A percentile compares a stretch with the other conserved stretches of the same genome.
Conservation (phyloP, 2,888 invertebrate genomes). For the Phortica okadai region DNA sequence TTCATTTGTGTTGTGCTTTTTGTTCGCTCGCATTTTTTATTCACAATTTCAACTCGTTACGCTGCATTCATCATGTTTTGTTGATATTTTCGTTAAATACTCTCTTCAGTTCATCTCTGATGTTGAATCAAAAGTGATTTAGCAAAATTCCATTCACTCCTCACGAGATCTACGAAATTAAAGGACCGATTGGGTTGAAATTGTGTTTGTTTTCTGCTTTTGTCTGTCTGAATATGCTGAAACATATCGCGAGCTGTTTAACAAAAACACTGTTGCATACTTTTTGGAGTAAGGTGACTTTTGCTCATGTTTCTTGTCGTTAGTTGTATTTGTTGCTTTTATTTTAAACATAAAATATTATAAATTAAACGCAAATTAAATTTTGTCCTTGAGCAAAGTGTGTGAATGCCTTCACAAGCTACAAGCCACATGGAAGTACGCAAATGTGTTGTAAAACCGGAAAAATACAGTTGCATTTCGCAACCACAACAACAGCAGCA, state of each 20-base stretch:
- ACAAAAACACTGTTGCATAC: too few species aligned
- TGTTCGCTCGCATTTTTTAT: not conserved
- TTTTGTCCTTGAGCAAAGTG: not conserved
- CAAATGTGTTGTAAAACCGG: constrained; percentile 10
- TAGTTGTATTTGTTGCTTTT: not conserved
- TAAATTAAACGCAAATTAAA: not conserved
- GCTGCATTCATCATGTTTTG: constrained; percentile 10
- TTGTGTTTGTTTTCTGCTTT: too few species aligned
- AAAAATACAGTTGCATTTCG: constrained; percentile 12
- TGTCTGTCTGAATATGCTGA: too few species aligned
- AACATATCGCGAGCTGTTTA: too few species aligned
- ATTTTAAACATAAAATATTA: not conserved
- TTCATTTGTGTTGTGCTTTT: not conserved
- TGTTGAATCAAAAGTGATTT: not conserved
- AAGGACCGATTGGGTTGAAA: too few species aligned
- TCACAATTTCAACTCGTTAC: constrained; percentile 22
- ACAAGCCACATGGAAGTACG: not conserved
- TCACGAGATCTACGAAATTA: too few species aligned
- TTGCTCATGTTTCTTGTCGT: not conserved
- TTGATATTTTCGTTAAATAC: constrained; percentile 6
- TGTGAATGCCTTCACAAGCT: not conserved
- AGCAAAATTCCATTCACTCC: too few species aligned
- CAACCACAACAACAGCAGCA: not conserved
- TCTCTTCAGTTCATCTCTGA: not conserved
- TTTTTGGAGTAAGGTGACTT: not conserved